Conservation (phyloP, 2,888 invertebrate genomes). For the Zele albiditarsus region DNA sequence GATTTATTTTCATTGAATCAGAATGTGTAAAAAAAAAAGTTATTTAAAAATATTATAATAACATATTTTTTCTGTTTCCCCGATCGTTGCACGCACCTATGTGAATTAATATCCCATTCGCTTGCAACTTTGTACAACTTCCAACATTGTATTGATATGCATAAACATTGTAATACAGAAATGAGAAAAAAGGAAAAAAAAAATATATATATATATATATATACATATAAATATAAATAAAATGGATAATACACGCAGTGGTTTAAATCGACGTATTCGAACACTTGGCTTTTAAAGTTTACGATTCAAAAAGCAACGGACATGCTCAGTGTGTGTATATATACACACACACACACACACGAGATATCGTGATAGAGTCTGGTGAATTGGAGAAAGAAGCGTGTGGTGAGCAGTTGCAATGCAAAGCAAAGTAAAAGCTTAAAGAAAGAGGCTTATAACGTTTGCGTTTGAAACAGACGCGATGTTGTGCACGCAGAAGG, state of each 20-base stretch:
- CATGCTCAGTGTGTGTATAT: constrained; percentile 26
- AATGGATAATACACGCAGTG: constrained; percentile 28
- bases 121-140: background rate
- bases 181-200: background rate
- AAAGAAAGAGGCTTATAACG: background rate
- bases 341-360: constrained; percentile 37
- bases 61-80: background rate
- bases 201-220: constrained; percentile 1
- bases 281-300: constrained; percentile 39
- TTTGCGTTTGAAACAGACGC: constrained; percentile 2
- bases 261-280: background rate
- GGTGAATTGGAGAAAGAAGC: constrained; percentile 43
- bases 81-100: background rate
- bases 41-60: background rate
- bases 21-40: background rate
- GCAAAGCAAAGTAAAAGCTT: constrained; percentile 22
- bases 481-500: constrained; percentile 48
- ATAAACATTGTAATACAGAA: background rate
- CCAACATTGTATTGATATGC: background rate
- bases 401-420: constrained; percentile 38
- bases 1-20: background rate
- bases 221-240: constrained; percentile 7
- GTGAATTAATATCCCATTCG: background rate
- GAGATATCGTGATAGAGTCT: constrained; percentile 47
- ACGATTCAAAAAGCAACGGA: constrained; percentile 37